phyloP scores from a whole-genome alignment of 2,797 vertebrate species.

The Micromesistius poutassou region DNA sequence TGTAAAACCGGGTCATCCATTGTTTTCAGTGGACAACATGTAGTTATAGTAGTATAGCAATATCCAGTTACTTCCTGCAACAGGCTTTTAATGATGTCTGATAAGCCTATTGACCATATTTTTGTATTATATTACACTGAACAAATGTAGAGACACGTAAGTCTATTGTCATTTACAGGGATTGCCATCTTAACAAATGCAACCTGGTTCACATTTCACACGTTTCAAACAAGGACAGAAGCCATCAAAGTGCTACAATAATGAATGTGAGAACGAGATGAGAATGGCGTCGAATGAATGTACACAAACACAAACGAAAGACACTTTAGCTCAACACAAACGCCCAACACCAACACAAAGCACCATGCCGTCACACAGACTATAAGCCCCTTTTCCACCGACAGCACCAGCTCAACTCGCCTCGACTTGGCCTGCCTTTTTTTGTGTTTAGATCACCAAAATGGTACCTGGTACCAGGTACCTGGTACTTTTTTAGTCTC shows the following conservation, averaged over 20 bases:
- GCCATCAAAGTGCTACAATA: background rate
- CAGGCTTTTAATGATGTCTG: background rate
- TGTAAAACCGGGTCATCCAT: background rate
- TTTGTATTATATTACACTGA: background rate
- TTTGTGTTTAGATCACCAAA: no score
- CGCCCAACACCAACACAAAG: constrained; percentile 2
- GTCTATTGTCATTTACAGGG: background rate
- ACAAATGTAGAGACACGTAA: background rate
- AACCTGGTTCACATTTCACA: background rate
- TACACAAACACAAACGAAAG: constrained; percentile 16
- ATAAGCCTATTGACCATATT: background rate
- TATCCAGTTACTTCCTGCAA: background rate
- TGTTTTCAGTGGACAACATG: background rate
- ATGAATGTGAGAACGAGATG: constrained; percentile 8
- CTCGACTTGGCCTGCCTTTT: no score
- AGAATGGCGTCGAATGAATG: constrained; percentile 7
- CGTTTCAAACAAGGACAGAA: background rate
- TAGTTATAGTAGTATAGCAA: background rate
- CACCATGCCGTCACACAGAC: constrained; percentile 26
- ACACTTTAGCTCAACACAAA: constrained; percentile 13
- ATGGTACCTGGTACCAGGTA: no score
- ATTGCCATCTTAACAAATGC: background rate
- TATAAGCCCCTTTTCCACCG: no score
- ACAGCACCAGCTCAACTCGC: no score
- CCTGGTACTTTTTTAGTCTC: no score